Percentiles rank a stretch among this genome's conserved stretches.
Evolutionary conservation across 2,797 vertebrate genomes (phyloP).

Genomic region (Lutjanus campechanus): DNA sequence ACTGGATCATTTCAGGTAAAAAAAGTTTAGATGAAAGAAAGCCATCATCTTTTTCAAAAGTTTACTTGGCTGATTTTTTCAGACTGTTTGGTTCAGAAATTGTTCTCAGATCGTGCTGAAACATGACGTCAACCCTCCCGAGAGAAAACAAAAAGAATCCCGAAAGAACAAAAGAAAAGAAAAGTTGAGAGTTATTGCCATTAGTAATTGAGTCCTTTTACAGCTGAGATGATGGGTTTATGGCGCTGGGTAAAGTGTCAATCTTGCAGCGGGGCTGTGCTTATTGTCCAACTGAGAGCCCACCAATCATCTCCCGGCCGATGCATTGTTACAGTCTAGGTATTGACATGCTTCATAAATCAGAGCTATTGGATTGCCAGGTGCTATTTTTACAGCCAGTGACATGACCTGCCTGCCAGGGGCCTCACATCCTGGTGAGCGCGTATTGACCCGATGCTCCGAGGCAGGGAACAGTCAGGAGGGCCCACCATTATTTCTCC

Average conservation of each 20-base stretch:
- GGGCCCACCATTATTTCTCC: slow-evolving; percentile 50
- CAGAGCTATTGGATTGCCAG: slow-evolving; percentile 81
- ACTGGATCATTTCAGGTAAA: too few relatives aligned
- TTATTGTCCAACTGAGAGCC: slow-evolving; percentile 65
- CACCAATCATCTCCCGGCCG: slow-evolving; percentile 70
- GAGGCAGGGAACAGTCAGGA: slow-evolving; percentile 51
- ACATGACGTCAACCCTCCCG: neutral
- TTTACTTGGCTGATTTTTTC: neutral
- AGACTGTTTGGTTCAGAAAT: slow-evolving; percentile 9
- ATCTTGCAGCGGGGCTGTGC: slow-evolving; percentile 62
- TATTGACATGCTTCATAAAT: slow-evolving; percentile 86
- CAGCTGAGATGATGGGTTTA: slow-evolving; percentile 58
- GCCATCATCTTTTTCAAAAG: neutral
- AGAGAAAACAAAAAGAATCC: neutral
- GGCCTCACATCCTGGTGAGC: slow-evolving; percentile 52
- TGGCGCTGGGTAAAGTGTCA: slow-evolving; percentile 65
- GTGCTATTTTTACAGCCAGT: slow-evolving; percentile 82
- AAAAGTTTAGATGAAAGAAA: neutral
- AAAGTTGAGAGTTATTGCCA: slow-evolving; percentile 41
- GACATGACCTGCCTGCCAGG: slow-evolving; percentile 73
- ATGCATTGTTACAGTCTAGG: slow-evolving; percentile 74
- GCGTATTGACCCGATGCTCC: slow-evolving; percentile 63
- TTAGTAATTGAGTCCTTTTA: slow-evolving; percentile 49
- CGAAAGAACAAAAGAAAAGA: slow-evolving; percentile 33
- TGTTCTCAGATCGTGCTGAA: neutral